Evolutionary conservation across 2,113 vertebrate species (phyloP).

Genomic region (Trachemys scripta): DNA sequence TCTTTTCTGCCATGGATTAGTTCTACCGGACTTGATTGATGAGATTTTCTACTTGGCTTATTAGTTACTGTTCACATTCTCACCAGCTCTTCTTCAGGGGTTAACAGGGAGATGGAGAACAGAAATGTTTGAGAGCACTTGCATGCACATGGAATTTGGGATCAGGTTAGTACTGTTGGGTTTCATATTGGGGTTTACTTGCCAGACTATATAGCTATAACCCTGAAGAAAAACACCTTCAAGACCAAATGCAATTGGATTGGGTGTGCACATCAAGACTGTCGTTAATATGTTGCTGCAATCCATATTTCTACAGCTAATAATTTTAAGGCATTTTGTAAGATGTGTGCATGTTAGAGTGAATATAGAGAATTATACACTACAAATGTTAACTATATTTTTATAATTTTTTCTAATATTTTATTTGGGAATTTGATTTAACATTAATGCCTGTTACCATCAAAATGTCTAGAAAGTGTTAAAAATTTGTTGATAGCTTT

Average conservation of each 20-base stretch:
- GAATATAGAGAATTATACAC: slow-evolving; percentile 57
- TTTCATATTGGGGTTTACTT: slow-evolving; percentile 12
- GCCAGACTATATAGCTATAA: background rate
- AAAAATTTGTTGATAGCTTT: slow-evolving; percentile 41
- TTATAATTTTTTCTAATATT: slow-evolving; percentile 82
- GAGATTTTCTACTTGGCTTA: background rate
- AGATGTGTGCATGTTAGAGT: slow-evolving; percentile 56
- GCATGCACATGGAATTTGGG: background rate
- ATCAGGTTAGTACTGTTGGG: background rate
- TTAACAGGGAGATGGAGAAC: background rate
- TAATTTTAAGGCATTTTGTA: slow-evolving; percentile 67
- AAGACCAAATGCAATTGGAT: slow-evolving; percentile 25
- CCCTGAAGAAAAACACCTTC: slow-evolving; percentile 59
- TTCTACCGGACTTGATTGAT: background rate
- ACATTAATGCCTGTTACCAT: background rate
- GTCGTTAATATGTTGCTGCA: slow-evolving; percentile 38
- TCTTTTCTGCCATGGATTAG: background rate
- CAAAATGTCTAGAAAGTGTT: slow-evolving; percentile 49
- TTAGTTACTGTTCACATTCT: slow-evolving; percentile 6
- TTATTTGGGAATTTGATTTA: slow-evolving; percentile 56
- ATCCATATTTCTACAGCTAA: slow-evolving; percentile 59
- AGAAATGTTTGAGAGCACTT: background rate
- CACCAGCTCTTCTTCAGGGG: slow-evolving; percentile 59
- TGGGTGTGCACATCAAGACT: background rate
- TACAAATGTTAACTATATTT: slow-evolving; percentile 79